Conservation (phyloP, 1,140 invertebrate genomes). For the Cephus cinctus region DNA sequence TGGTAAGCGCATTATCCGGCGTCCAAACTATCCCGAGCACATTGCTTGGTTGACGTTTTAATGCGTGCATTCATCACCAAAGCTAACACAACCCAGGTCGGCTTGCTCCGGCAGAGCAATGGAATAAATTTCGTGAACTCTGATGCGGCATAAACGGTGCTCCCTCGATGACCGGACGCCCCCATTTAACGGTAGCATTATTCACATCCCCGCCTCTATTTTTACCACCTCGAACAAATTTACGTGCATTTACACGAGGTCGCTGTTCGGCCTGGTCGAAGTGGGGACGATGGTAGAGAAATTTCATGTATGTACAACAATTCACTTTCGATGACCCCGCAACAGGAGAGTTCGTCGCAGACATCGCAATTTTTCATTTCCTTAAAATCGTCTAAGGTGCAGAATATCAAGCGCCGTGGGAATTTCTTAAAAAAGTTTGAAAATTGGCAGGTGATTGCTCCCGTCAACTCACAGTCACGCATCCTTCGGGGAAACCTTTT, state of each 20-base stretch:
- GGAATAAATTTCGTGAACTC: constrained; percentile 43
- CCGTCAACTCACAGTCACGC: too few species aligned
- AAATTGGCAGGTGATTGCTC: too few species aligned
- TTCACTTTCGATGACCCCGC: too few species aligned
- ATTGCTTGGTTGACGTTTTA: constrained; percentile 22
- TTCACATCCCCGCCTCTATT: constrained; percentile 33
- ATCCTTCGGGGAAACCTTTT: too few species aligned
- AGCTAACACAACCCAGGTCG: constrained; percentile 20
- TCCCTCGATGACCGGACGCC: constrained; percentile 32
- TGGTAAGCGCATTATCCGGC: constrained; percentile 17
- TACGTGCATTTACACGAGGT: constrained; percentile 36
- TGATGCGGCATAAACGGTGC: constrained; percentile 39
- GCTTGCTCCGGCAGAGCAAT: constrained; percentile 21
- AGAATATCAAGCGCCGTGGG: too few species aligned
- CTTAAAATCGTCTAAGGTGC: too few species aligned
- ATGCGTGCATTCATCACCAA: constrained; percentile 37
- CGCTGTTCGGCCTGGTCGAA: too few species aligned
- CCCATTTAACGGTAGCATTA: constrained; percentile 39
- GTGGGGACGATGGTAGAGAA: too few species aligned
- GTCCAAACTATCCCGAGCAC: constrained; percentile 14
- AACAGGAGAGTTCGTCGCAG: too few species aligned
- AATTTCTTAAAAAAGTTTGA: too few species aligned
- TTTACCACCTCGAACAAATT: constrained; percentile 34
- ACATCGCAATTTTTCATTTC: too few species aligned
- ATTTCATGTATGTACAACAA: too few species aligned